Conservation (phyloP, 2,888 invertebrate species). For the Drosophila niveifrons region DNA sequence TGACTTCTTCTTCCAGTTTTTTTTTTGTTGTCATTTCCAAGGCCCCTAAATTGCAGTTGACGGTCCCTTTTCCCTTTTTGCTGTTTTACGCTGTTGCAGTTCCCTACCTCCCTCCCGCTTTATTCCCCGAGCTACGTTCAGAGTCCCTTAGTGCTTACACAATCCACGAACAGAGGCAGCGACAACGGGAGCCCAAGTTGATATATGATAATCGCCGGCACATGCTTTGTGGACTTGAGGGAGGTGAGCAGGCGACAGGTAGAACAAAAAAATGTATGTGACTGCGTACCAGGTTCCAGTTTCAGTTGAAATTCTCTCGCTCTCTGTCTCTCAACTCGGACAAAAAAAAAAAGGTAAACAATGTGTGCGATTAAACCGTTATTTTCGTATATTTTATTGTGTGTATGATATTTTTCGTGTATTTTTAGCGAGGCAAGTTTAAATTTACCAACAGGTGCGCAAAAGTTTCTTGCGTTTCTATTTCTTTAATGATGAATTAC, state of each 20-base stretch:
- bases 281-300: constrained; percentile 46
- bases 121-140: neutral
- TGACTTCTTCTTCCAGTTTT: too few species aligned
- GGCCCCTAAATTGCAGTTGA: constrained; percentile 30
- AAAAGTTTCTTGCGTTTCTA: too few species aligned
- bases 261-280: neutral
- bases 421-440: constrained; percentile 38
- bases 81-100: constrained; percentile 4
- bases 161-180: constrained; percentile 6
- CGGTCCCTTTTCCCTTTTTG: constrained; percentile 11
- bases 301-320: constrained; percentile 47
- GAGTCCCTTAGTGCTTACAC: constrained; percentile 22
- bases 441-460: constrained; percentile 34
- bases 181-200: constrained; percentile 47
- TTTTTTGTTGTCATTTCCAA: neutral
- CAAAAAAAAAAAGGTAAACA: constrained; percentile 38
- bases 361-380: constrained; percentile 44
- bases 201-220: constrained; percentile 68
- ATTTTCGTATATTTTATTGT: constrained; percentile 26
- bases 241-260: neutral
- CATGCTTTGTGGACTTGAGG: constrained; percentile 33
- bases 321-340: too few species aligned
- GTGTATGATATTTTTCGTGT: constrained; percentile 12
- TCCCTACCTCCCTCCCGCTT: neutral
- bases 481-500: constrained; percentile 1